Base-by-base conservation (phyloP, 2,888 invertebrate genomes). In the Diaprepes abbreviatus region DNA sequence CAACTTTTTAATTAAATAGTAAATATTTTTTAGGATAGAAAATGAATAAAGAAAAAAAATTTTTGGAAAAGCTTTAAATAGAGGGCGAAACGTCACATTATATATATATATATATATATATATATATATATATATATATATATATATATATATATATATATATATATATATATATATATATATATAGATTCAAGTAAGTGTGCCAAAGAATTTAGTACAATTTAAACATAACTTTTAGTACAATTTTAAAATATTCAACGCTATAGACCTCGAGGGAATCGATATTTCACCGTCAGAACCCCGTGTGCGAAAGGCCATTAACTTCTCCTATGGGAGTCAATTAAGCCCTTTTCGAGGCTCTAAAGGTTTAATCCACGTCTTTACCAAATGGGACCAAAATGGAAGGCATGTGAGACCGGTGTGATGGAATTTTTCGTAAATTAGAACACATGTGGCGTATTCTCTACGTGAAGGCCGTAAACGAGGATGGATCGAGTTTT, bases 341-440 rank as follows among this genome's bases (percentile, higher is more conserved):
- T 55, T 55, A 55, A 55, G 36, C 55, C 36, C 36, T 55, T 55
- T 36, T 10, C 14, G n/a, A 7, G 48, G 36, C 19, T 10, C 55
- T 38, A 55, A 55, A 55, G 33, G 24, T 36, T 55, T 55, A 55
- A 55, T 55, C 55, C 55, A 38, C 38, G 35, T 38, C 36, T 55
- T 55, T 55, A 55, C 38, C 38, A 36, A 55, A 55, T 55, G 36
- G 21, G 36, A 12, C 38, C 24, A 14, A 50, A 50, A 50, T 28
- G 48, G 21, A 21, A 36, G 19, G 35, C 54, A 33, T 14, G 12
- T 54, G 54, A 52, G 52, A 33, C 31, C 33, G 52, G 19, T 19
- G 54, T n/a, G 19, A 35, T 2, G 19, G 35, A 54, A 35, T 35
- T 35, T 54, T 35, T 1, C 24, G 6, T 4, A 45, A 45, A 24